Conservation (phyloP, 2,113 vertebrate genomes). For the Malaclemys terrapin region DNA sequence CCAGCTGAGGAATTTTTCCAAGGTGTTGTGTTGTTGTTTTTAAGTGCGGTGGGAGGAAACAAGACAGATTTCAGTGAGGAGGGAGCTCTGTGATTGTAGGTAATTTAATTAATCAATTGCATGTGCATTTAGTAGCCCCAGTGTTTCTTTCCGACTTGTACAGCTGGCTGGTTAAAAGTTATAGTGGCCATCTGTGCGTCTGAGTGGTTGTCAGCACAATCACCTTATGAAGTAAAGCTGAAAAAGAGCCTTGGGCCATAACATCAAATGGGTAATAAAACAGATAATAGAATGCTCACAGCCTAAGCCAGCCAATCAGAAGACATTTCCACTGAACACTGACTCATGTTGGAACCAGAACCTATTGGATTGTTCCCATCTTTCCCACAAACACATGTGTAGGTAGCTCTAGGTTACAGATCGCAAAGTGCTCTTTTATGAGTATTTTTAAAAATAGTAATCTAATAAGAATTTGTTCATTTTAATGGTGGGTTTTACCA, state of each 20-base stretch:
- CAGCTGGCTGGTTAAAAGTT: background rate
- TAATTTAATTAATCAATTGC: background rate
- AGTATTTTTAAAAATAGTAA: background rate
- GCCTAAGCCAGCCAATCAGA: background rate
- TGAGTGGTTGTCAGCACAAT: background rate
- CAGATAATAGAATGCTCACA: background rate
- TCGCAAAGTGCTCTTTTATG: background rate
- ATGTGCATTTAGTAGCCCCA: background rate
- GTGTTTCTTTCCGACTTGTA: background rate
- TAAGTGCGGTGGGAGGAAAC: background rate
- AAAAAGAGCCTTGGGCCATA: background rate
- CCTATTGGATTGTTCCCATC: background rate
- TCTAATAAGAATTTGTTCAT: background rate
- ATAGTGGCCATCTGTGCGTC: background rate
- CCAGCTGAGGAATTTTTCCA: background rate
- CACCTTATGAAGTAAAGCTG: background rate
- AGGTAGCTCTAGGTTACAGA: background rate
- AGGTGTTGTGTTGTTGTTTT: background rate
- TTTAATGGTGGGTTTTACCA: background rate
- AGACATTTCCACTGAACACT: background rate
- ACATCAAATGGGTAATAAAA: background rate
- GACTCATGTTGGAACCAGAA: background rate
- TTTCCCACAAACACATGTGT: background rate
- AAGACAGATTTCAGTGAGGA: constrained; percentile 2
- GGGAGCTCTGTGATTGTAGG: background rate